A percentile compares a stretch with the other conserved stretches of the same genome.
phyloP scores from a whole-genome alignment of 2,113 vertebrate species.

The Chaetodon trifascialis region DNA sequence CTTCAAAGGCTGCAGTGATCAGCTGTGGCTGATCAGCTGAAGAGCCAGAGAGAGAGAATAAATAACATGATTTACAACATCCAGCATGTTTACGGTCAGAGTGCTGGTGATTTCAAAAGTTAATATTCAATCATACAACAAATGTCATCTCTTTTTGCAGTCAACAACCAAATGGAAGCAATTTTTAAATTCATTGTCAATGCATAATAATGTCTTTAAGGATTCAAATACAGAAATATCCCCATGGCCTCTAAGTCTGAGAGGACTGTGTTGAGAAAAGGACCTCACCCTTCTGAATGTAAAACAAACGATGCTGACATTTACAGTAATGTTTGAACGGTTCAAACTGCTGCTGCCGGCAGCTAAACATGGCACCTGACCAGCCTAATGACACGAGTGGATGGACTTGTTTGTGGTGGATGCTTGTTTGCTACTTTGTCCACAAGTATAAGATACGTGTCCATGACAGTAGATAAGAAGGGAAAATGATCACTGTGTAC shows the following conservation, averaged over 20 bases:
- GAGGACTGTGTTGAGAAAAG: background rate
- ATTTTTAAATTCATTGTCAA: background rate
- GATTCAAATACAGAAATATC: background rate
- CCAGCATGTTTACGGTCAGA: constrained; percentile 2
- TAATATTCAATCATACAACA: background rate
- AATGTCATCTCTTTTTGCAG: background rate
- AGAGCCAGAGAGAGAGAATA: constrained; percentile 8
- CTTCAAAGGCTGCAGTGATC: constrained; percentile 63
- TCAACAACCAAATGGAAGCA: background rate
- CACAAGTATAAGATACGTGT: background rate
- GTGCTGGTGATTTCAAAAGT: background rate
- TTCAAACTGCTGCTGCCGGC: background rate
- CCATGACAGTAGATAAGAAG: background rate
- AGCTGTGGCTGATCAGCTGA: constrained; percentile 62
- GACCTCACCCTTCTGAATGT: background rate
- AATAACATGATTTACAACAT: background rate
- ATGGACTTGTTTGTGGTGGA: background rate
- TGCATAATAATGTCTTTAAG: background rate
- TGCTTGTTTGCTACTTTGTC: background rate
- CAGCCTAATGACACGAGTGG: background rate
- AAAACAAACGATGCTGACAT: background rate
- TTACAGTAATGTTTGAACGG: background rate
- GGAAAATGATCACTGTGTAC: background rate
- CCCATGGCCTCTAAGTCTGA: background rate
- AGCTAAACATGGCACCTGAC: background rate